Percentiles rank a stretch among this genome's conserved stretches.
These are phyloP conservation scores for Dreissena polymorpha DNA, from an alignment of 1,140 invertebrate species.

Conservation along the genomic window DNA sequence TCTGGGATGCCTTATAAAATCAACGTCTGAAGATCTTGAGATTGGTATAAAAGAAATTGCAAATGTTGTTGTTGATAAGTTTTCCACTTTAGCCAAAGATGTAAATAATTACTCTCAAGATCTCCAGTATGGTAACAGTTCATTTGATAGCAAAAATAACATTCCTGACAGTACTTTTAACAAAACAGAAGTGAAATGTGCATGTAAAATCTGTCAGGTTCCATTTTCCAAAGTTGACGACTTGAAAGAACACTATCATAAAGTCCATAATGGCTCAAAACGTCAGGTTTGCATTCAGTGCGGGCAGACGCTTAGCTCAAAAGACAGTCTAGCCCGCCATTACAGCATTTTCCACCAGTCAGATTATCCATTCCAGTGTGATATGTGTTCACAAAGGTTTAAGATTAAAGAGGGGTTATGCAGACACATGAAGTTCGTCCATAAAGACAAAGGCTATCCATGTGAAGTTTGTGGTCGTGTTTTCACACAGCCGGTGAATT, in stretches of 20 bases:
- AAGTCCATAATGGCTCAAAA: slow-evolving; percentile 38
- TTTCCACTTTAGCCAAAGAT: too few relatives aligned
- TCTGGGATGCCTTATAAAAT: slow-evolving; percentile 15
- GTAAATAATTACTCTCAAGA: neutral
- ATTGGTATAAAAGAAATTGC: neutral
- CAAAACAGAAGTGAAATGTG: slow-evolving; percentile 8
- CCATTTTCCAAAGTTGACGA: neutral
- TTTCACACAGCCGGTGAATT: slow-evolving; percentile 25
- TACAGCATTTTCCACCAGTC: slow-evolving; percentile 51
- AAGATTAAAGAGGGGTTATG: slow-evolving; percentile 50
- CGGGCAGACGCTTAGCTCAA: slow-evolving; percentile 47
- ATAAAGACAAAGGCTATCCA: slow-evolving; percentile 37
- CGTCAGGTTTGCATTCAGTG: slow-evolving; percentile 47
- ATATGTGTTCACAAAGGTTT: slow-evolving; percentile 29
- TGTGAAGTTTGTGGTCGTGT: slow-evolving; percentile 24
- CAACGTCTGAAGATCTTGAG: neutral
- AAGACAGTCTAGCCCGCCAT: slow-evolving; percentile 48
- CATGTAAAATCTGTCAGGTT: slow-evolving; percentile 38
- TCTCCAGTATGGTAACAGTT: neutral
- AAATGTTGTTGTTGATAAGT: neutral
- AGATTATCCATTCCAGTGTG: slow-evolving; percentile 34
- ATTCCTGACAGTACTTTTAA: neutral
- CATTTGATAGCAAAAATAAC: too few relatives aligned
- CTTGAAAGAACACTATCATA: slow-evolving; percentile 39
- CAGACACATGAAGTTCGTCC: slow-evolving; percentile 42